These are phyloP conservation scores for Stenopsyche tienmushanensis DNA, from an alignment of 1,140 invertebrate species.

Conservation along the genomic window DNA sequence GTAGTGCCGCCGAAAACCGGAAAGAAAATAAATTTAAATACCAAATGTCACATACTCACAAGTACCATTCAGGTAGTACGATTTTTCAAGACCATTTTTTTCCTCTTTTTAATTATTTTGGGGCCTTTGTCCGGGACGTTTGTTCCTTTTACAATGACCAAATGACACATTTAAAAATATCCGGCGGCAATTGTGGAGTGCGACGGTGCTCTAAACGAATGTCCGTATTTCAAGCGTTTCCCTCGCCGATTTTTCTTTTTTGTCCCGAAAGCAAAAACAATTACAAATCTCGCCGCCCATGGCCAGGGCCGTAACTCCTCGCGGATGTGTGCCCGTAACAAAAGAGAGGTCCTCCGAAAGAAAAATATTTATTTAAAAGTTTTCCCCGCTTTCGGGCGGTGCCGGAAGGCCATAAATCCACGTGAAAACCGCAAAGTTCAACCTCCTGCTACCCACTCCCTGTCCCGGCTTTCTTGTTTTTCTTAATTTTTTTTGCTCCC, in stretches of 20 bases:
- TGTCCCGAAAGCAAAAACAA: background rate
- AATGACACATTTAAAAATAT: too few relatives aligned
- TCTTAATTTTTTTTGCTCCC: conserved; percentile 18
- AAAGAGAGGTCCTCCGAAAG: conserved; percentile 20
- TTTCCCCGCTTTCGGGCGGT: conserved; percentile 35
- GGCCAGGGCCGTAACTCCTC: background rate
- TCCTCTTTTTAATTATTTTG: too few relatives aligned
- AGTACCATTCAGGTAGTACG: too few relatives aligned
- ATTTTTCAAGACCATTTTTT: too few relatives aligned
- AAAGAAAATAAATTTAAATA: too few relatives aligned
- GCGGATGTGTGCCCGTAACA: conserved; percentile 6
- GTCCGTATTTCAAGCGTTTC: background rate
- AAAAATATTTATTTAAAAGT: conserved; percentile 42
- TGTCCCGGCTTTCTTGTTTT: conserved; percentile 14
- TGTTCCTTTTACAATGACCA: too few relatives aligned
- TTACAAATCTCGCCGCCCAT: background rate
- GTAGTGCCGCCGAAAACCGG: too few relatives aligned
- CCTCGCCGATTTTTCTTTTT: background rate
- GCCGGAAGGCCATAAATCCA: conserved; percentile 38
- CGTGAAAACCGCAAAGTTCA: conserved; percentile 35
- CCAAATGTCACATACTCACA: too few relatives aligned
- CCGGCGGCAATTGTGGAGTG: too few relatives aligned
- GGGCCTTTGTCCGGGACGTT: too few relatives aligned
- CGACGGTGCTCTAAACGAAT: too few relatives aligned
- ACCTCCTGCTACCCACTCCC: conserved; percentile 12